Evolutionary conservation across 2,888 invertebrate genomes (phyloP), one percentile per base, ranked within the genome.

Genomic region (Brenthis ino): DNA sequence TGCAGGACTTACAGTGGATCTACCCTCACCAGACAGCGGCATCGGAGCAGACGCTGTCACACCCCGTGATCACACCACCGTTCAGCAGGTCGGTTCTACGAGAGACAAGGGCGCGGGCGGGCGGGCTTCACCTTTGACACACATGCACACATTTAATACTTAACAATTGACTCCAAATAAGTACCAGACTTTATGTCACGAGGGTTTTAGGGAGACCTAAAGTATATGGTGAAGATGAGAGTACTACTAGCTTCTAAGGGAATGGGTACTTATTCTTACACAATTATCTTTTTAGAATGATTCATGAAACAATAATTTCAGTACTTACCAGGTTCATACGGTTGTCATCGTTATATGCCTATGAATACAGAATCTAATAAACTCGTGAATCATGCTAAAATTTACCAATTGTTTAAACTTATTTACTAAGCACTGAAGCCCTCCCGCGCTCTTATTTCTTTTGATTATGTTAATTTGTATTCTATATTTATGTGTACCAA

Each of bases 11-110:
- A 97, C 98, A 64, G 98, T 98, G 83, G 98, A 98, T 93, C 95
- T 99, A 84, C 98, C 98, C 43, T 98, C 98, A 79, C 98, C 98
- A 43, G 99, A 99, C 93, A 97, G 97, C 84, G 99, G 99, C 75
- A 98, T 99, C 84, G 98, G 98, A 75, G 97, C 98, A 53, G 97
- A 98, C 84, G 97, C 98, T 78, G 97, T 98, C 86, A 98, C 98
- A 72, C 98, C 98, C 74, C 94, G 97, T 82, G 97, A 97, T 91
- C 97, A 97, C 93, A 96, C 96, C 84, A 95, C 96, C 85, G 95
- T 97, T 81, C 97, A 97, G 93, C 97, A 97, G 96, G 97, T 97
- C 94, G 94, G 95, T 94, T 84, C 78, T 68, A 78, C 81, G 79
- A 76, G 72, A 68, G 75, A 65, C 67, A 75, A 74, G 85, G 87